phyloP scores from a whole-genome alignment of 2,888 invertebrate genomes.

The Callyntrura guangdongensis region DNA sequence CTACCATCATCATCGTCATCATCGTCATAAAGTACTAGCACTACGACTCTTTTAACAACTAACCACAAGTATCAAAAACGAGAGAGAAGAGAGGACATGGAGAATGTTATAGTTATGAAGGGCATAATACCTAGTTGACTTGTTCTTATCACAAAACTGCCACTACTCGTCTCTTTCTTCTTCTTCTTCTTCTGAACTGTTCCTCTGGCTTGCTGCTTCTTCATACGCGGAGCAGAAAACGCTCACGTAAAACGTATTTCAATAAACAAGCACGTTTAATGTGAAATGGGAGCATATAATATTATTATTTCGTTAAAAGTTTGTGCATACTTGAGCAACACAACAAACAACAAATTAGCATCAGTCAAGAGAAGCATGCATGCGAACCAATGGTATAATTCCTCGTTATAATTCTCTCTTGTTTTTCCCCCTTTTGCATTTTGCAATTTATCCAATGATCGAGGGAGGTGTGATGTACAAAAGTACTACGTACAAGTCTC shows the following conservation, averaged over 20 bases:
- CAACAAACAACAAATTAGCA: slow-evolving; percentile 66
- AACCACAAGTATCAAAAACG: slow-evolving; percentile 10
- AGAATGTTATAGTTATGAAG: slow-evolving; percentile 76
- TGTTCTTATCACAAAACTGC: slow-evolving; percentile 63
- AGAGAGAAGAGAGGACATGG: slow-evolving; percentile 60
- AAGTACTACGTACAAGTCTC: too few relatives aligned
- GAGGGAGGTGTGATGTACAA: slow-evolving; percentile 46
- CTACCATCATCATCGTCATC: slow-evolving; percentile 38
- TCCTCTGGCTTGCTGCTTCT: slow-evolving; percentile 29
- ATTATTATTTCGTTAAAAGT: slow-evolving; percentile 32
- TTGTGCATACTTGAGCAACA: slow-evolving; percentile 67
- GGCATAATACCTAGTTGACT: slow-evolving; percentile 67
- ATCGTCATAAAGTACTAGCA: slow-evolving; percentile 8
- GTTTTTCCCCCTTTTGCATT: slow-evolving; percentile 37
- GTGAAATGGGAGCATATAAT: slow-evolving; percentile 61
- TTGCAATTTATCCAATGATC: slow-evolving; percentile 49
- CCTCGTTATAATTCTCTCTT: slow-evolving; percentile 56
- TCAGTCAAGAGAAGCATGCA: slow-evolving; percentile 62
- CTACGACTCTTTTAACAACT: background rate
- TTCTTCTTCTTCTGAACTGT: slow-evolving; percentile 23
- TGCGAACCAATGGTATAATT: slow-evolving; percentile 35
- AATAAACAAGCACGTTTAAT: slow-evolving; percentile 48
- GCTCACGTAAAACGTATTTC: slow-evolving; percentile 34
- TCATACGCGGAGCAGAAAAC: background rate
- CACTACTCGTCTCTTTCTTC: slow-evolving; percentile 12